Conservation (phyloP, 2,888 invertebrate genomes). For the Dolichomitus sp. region DNA sequence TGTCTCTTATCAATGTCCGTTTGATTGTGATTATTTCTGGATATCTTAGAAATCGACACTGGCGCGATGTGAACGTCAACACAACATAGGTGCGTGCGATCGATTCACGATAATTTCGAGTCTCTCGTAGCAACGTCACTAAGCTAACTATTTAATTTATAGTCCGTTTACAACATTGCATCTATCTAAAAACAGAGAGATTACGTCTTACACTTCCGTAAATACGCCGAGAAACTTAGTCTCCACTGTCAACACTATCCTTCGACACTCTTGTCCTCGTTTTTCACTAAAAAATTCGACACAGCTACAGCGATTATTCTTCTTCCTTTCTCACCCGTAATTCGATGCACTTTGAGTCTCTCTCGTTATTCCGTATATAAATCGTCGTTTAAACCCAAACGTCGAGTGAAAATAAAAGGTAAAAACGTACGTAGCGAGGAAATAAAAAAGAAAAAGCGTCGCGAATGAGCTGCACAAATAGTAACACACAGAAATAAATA, state of each 20-base stretch:
- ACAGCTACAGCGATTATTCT: not conserved
- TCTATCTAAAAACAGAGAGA: not conserved
- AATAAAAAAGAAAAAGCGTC: not conserved
- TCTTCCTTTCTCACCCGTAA: not conserved
- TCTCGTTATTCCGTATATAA: conserved; percentile 22
- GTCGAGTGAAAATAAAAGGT: not conserved
- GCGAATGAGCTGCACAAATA: not conserved
- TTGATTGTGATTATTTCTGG: not conserved
- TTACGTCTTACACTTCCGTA: not conserved
- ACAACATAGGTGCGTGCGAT: conserved; percentile 5
- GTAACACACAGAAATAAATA: conserved; percentile 1
- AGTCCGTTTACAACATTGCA: conserved; percentile 14
- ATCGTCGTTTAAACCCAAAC: not conserved
- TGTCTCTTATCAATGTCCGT: conserved; percentile 16
- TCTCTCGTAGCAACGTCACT: conserved; percentile 13
- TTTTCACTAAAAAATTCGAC: not conserved
- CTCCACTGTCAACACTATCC: conserved; percentile 31
- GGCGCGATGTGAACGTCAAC: conserved; percentile 6
- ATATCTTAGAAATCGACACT: conserved; percentile 42
- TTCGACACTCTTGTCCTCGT: conserved; percentile 6
- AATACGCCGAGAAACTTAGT: conserved; percentile 12
- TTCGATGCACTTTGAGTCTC: conserved; percentile 1
- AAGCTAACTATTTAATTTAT: not conserved
- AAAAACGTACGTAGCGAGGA: not conserved
- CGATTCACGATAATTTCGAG: not conserved